Evolutionary conservation across 2,113 vertebrate species (phyloP).

Genomic region (Urocitellus parryii): DNA sequence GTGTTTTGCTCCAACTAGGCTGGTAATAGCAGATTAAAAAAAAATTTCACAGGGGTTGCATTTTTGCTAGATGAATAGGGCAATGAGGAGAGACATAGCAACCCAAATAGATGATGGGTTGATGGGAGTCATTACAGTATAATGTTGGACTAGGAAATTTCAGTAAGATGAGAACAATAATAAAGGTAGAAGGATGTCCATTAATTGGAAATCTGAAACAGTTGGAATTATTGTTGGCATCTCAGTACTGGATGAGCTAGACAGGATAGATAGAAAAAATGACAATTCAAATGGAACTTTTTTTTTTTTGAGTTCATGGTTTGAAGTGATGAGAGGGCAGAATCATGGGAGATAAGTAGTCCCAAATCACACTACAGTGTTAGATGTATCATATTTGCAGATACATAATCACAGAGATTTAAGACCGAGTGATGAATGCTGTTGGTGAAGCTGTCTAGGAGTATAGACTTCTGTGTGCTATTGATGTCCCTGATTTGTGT

Average conservation of each 20-base stretch:
- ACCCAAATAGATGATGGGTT: not conserved
- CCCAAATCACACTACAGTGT: not conserved
- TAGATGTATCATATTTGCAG: not conserved
- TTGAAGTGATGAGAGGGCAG: not conserved
- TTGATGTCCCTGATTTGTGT: fast-evolving
- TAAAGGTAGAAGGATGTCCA: not conserved
- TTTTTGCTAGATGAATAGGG: not conserved
- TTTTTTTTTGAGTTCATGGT: not conserved
- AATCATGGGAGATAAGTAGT: not conserved
- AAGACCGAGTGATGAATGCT: not conserved
- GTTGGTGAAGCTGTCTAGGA: not conserved
- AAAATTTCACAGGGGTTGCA: not conserved
- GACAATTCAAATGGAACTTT: not conserved
- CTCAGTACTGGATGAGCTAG: not conserved
- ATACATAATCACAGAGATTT: not conserved
- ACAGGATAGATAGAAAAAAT: not conserved
- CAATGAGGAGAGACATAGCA: not conserved
- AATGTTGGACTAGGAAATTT: not conserved
- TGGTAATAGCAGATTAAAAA: not conserved
- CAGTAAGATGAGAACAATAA: not conserved
- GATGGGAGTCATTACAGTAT: not conserved
- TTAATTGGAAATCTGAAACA: not conserved
- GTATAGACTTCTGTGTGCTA: fast-evolving
- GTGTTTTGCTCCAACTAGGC: not conserved
- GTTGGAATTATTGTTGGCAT: not conserved